Conservation (phyloP, 2,888 invertebrate species). For the Metalampra italica region DNA sequence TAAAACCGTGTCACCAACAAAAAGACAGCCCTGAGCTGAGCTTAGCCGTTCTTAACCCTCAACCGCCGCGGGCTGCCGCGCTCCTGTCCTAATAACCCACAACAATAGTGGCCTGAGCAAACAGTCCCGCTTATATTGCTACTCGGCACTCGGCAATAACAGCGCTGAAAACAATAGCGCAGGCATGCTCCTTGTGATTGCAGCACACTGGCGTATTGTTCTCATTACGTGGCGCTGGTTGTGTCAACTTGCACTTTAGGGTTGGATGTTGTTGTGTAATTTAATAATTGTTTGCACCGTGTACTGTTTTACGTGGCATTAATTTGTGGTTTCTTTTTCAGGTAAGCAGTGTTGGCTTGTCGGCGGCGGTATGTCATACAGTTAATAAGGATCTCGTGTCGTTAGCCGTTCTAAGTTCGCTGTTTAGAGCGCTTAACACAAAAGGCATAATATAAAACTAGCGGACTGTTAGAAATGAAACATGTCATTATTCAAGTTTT, state of each 20-base stretch:
- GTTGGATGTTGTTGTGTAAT: slow-evolving; percentile 35
- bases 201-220: slow-evolving; percentile 50
- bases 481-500: too few species aligned
- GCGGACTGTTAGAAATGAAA: too few species aligned
- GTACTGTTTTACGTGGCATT: not conserved
- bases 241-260: slow-evolving; percentile 45
- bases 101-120: slow-evolving; percentile 68
- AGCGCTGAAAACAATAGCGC: slow-evolving; percentile 65
- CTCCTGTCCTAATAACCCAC: slow-evolving; percentile 65
- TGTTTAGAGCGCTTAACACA: too few species aligned
- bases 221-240: slow-evolving; percentile 48
- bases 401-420: too few species aligned
- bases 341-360: slow-evolving; percentile 28
- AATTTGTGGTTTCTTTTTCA: slow-evolving; percentile 31
- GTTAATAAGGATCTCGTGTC: not conserved
- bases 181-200: slow-evolving; percentile 55
- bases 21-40: slow-evolving; percentile 26
- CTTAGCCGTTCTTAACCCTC: slow-evolving; percentile 47
- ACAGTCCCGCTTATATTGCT: slow-evolving; percentile 66
- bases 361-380: not conserved
- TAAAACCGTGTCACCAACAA: slow-evolving; percentile 29
- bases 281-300: slow-evolving; percentile 20
- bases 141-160: slow-evolving; percentile 65
- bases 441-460: too few species aligned
- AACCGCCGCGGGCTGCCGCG: slow-evolving; percentile 34